Percentiles rank a stretch among this genome's conserved stretches.
These are phyloP conservation scores for Mormyrops attenuatus DNA, from an alignment of 2,797 vertebrate genomes.

Conservation along the genomic window DNA sequence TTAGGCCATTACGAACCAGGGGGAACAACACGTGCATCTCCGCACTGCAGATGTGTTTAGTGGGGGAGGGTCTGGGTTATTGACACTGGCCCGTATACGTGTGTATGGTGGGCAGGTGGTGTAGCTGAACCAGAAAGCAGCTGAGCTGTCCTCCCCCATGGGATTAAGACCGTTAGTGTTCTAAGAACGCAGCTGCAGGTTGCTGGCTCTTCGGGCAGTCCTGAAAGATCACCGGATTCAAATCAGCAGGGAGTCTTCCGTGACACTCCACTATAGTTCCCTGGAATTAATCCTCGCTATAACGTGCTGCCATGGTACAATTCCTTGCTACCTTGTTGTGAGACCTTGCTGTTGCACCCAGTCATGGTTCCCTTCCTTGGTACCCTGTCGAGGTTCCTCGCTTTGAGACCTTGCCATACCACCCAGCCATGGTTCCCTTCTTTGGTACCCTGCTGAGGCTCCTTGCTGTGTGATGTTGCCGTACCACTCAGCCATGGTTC, in stretches of 20 bases:
- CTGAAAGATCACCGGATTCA: not conserved
- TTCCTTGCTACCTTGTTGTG: not conserved
- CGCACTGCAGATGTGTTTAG: conserved; percentile 28
- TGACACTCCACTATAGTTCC: not conserved
- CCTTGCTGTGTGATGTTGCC: not conserved
- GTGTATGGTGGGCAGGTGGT: not conserved
- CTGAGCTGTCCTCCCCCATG: not conserved
- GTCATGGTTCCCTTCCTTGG: not conserved
- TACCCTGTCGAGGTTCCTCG: not conserved
- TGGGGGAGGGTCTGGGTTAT: conserved; percentile 32
- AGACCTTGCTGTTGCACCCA: not conserved
- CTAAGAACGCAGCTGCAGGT: not conserved
- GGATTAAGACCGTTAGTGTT: not conserved
- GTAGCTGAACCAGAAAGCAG: not conserved
- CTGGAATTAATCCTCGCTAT: not conserved
- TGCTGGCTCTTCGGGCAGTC: not conserved
- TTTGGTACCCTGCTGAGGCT: not conserved
- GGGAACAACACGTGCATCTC: conserved; percentile 35
- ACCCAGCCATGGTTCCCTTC: not conserved
- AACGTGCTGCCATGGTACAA: not conserved
- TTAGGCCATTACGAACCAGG: conserved; percentile 22
- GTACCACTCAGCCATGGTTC: not conserved
- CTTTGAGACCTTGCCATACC: not conserved
- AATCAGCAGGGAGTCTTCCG: not conserved
- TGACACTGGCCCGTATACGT: not conserved